phyloP scores from a whole-genome alignment of 2,797 vertebrate genomes.

The Micromesistius poutassou region DNA sequence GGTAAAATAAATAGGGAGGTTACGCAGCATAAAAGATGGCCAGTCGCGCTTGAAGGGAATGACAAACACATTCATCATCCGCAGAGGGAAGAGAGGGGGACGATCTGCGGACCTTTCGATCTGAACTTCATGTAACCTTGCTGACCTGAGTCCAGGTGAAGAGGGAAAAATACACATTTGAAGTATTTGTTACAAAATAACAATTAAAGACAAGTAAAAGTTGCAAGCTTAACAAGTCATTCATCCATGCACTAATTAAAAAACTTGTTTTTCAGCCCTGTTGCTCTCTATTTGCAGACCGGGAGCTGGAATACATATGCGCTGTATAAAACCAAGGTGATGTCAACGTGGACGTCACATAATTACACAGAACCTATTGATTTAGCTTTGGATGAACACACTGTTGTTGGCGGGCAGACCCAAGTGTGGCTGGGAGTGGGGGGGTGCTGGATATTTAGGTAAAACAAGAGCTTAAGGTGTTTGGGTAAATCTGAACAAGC shows the following conservation, averaged over 20 bases:
- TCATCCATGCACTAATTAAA: not conserved
- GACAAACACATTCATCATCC: constrained; percentile 49
- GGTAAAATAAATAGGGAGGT: constrained; percentile 44
- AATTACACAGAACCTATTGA: constrained; percentile 16
- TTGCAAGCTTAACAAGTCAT: not conserved
- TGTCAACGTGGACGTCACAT: constrained; percentile 16
- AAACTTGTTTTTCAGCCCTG: not conserved
- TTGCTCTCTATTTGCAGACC: too few species aligned
- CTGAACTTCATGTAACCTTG: constrained; percentile 28
- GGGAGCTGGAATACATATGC: not conserved
- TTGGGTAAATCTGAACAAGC: constrained; percentile 23
- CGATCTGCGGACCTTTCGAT: constrained; percentile 21
- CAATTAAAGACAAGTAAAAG: not conserved
- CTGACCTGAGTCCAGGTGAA: not conserved
- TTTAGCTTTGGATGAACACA: not conserved
- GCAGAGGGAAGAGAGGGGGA: constrained; percentile 25
- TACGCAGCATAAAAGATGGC: constrained; percentile 14
- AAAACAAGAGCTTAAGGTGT: constrained; percentile 24
- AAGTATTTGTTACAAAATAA: not conserved
- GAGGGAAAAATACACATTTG: not conserved
- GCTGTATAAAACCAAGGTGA: constrained; percentile 16
- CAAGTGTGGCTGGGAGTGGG: not conserved
- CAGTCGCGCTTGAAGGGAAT: constrained; percentile 38
- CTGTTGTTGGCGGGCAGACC: not conserved
- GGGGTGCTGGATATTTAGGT: not conserved